phyloP scores from a whole-genome alignment of 2,797 vertebrate species.

The Melanotaenia parkinsoni region DNA sequence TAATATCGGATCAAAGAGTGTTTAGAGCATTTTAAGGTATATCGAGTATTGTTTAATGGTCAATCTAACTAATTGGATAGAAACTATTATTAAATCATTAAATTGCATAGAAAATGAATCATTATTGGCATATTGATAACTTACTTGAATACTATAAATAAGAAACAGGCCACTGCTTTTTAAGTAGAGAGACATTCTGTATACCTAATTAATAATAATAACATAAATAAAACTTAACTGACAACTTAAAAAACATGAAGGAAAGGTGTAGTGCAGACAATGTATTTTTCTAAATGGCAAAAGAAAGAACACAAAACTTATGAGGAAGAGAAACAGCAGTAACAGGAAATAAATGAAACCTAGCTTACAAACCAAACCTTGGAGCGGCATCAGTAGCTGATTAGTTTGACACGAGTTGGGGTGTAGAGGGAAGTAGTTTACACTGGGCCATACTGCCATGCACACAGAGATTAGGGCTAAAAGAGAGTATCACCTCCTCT shows the following conservation, averaged over 20 bases:
- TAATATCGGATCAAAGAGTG: neutral
- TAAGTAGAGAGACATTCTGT: neutral
- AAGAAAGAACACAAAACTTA: conserved; percentile 13
- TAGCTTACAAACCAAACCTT: conserved; percentile 5
- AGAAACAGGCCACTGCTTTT: neutral
- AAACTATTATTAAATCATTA: neutral
- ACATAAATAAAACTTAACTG: neutral
- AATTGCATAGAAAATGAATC: neutral
- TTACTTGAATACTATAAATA: neutral
- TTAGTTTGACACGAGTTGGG: conserved; percentile 49
- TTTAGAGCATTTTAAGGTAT: neutral
- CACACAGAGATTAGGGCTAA: conserved; percentile 58
- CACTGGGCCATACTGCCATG: conserved; percentile 60
- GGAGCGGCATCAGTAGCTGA: conserved; percentile 2
- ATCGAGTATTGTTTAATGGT: neutral
- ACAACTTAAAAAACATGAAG: conserved; percentile 9
- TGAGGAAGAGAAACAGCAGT: conserved; percentile 2
- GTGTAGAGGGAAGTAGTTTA: conserved; percentile 41
- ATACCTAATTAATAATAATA: neutral
- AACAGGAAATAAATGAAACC: conserved; percentile 4
- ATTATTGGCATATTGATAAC: neutral
- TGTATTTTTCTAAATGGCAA: conserved; percentile 11
- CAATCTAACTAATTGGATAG: neutral
- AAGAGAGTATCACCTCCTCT: conserved; percentile 86
- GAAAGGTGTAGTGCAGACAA: conserved; percentile 2